phyloP scores from a whole-genome alignment of 2,113 vertebrate genomes.

The human region DNA sequence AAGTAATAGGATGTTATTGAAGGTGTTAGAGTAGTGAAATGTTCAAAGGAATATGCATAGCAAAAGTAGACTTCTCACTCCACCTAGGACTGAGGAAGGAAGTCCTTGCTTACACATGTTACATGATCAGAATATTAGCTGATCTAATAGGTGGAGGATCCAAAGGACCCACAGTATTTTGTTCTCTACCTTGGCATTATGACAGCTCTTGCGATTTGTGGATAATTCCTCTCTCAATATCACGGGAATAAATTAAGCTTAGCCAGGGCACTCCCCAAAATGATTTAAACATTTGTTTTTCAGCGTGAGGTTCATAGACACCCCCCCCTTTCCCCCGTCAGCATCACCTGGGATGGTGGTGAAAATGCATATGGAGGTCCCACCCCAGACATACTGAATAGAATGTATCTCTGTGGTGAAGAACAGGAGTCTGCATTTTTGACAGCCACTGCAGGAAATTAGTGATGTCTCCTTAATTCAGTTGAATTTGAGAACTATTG shows the following conservation, averaged over 20 bases:
- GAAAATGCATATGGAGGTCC: background rate
- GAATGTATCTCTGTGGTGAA: background rate
- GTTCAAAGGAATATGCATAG: background rate
- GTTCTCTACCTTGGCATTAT: background rate
- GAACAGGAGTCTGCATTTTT: background rate
- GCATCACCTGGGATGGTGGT: too few species aligned
- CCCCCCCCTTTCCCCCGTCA: background rate
- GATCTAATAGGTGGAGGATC: background rate
- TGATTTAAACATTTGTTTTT: background rate
- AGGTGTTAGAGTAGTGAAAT: background rate
- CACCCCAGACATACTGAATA: background rate
- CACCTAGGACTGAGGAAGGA: background rate
- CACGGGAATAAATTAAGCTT: background rate
- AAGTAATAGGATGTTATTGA: background rate
- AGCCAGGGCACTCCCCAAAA: background rate
- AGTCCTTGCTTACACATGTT: background rate
- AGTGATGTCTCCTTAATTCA: background rate
- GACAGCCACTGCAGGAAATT: background rate
- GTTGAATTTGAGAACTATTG: background rate
- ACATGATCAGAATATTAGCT: background rate
- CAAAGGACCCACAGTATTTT: background rate
- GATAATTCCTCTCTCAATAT: background rate
- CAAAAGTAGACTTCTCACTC: background rate
- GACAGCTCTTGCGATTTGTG: background rate
- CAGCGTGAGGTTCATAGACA: background rate